Percentiles rank a stretch among this genome's conserved stretches.
Conservation (phyloP, 2,888 invertebrate species). For the Tipula lateralis region DNA sequence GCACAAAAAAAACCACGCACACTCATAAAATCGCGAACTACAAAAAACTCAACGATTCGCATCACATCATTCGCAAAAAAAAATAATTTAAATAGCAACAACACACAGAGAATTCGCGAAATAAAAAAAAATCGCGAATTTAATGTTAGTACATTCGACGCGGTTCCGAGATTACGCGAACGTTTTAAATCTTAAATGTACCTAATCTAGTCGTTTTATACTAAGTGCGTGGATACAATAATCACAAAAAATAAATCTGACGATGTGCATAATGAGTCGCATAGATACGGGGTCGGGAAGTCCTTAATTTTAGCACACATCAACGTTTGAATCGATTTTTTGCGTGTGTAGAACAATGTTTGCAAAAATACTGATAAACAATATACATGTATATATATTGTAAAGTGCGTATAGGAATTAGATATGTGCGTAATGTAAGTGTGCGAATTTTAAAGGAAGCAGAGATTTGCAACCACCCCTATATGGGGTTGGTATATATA, state of each 20-base stretch:
- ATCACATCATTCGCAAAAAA: conserved; percentile 26
- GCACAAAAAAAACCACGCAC: conserved; percentile 2
- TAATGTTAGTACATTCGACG: background rate
- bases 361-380: background rate
- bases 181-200: background rate
- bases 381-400: background rate
- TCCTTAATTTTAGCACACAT: background rate
- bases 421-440: background rate
- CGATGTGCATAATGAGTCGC: no score
- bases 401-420: background rate
- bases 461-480: background rate
- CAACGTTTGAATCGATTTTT: background rate
- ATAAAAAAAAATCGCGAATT: conserved; percentile 19
- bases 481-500: no score
- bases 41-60: conserved; percentile 20
- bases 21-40: background rate
- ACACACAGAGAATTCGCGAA: conserved; percentile 6
- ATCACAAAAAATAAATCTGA: no score
- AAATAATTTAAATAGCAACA: background rate
- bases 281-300: no score
- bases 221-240: no score
- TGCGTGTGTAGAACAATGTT: background rate
- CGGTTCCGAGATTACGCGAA: background rate
- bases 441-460: background rate
- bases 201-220: no score